Conservation (phyloP, 1,140 invertebrate species). For the Paraescarpia echinospica region DNA sequence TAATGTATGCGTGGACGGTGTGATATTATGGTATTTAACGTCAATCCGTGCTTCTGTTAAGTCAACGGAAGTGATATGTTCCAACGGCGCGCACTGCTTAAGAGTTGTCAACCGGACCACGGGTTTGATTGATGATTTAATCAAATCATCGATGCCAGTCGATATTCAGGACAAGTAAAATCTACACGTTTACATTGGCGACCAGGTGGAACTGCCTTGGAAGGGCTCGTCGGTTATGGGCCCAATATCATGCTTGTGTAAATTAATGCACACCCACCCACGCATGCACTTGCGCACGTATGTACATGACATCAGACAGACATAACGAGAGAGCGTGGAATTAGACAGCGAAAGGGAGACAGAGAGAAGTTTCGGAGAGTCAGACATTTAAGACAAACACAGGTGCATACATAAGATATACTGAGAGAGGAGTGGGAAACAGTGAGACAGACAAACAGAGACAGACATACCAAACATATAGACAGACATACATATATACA, state of each 20-base stretch:
- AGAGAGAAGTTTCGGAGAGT: too few relatives aligned
- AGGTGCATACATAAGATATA: too few relatives aligned
- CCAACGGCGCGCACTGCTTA: not conserved
- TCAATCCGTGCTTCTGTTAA: not conserved
- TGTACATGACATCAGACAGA: not conserved
- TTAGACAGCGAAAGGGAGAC: too few relatives aligned
- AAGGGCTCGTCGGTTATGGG: not conserved
- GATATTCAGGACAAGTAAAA: not conserved
- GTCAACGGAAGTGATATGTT: not conserved
- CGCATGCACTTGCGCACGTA: not conserved
- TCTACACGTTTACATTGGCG: not conserved
- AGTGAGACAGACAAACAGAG: too few relatives aligned
- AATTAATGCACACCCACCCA: not conserved
- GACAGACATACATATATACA: too few relatives aligned
- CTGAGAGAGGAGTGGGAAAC: too few relatives aligned
- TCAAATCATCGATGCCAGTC: not conserved
- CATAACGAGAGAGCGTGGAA: too few relatives aligned
- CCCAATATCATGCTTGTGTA: not conserved
- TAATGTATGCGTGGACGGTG: not conserved
- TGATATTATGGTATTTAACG: not conserved
- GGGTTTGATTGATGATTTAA: not conserved
- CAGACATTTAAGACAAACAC: too few relatives aligned
- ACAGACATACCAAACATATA: too few relatives aligned
- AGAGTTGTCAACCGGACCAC: not conserved
- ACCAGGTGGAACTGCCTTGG: not conserved